Base-by-base conservation (phyloP, 2,888 invertebrate genomes). In the Diabrotica balteata region DNA sequence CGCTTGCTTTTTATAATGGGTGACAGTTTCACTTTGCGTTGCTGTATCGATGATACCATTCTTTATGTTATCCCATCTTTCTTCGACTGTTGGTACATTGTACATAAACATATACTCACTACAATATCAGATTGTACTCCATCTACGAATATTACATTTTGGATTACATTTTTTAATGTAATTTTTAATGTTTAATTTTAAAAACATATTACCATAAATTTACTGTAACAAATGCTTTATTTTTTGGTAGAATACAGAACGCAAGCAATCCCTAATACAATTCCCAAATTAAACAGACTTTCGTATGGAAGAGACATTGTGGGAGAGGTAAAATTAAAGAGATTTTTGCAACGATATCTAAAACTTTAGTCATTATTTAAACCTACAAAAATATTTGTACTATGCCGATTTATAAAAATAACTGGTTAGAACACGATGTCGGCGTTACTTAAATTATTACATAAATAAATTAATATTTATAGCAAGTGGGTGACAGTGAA, bases 341-440 rank as follows among this genome's bases (percentile, higher is more conserved):
- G 32, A 32, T 32, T 32, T 32, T 32, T 5, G 32, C 32, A 63
- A 9, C 22, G 17, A 43, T 55, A 44, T 49, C 63, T 51, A 50
- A 47, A 7, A 57, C n/a, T 57, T 49, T 32, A 44, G 49, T 57
- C 49, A n/a, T 50, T 10, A n/a, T 46, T 32, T 65, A 10, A 50
- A 53, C 42, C 64, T 68, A 58, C 45, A 51, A 59, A 72, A 53
- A 63, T 69, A 72, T 63, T 64, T 72, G 69, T 72, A 72, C 72
- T 67, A 59, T 65, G 49, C 51, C 32, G 55, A 67, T 62, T 67
- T 57, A 69, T 17, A 63, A 43, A 62, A 43, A 63, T 63, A 62
- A 47, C 32, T 63, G 54, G 58, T 63, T 64, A 54, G 51, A 65
- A 55, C 50, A 62, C 51, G 46, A 11, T 63, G 58, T 51, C 32